Conservation (phyloP, 2,888 invertebrate genomes). For the Lasioglossum morio region DNA sequence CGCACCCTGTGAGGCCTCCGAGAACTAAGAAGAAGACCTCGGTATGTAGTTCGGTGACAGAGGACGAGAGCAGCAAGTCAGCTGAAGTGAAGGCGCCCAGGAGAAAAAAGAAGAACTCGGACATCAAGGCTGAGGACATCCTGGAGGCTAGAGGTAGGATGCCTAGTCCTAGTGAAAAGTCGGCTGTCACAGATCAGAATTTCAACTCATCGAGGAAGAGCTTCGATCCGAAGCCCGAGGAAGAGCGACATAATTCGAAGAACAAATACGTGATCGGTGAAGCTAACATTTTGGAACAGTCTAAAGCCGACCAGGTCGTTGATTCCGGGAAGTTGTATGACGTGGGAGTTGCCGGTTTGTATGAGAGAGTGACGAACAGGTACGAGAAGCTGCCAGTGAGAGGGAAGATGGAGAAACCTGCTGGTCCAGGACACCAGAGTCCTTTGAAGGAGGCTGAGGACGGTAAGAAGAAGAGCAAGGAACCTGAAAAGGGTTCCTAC, state of each 20-base stretch:
- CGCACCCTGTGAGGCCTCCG: conserved; percentile 89
- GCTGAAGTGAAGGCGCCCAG: conserved; percentile 82
- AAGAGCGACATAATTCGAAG: conserved; percentile 58
- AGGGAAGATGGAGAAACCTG: not conserved
- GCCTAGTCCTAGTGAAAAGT: conserved; percentile 20
- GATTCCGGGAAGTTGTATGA: conserved; percentile 50
- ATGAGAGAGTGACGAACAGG: conserved; percentile 66
- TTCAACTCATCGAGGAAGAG: conserved; percentile 7
- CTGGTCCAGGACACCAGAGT: conserved; percentile 1
- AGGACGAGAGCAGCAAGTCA: conserved; percentile 75
- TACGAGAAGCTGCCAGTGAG: conserved; percentile 69
- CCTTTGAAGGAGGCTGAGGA: conserved; percentile 38
- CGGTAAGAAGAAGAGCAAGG: conserved; percentile 39
- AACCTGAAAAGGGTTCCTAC: conserved; percentile 69
- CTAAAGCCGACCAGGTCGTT: conserved; percentile 31
- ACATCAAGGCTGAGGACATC: conserved; percentile 79
- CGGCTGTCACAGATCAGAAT: not conserved
- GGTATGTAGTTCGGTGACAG: conserved; percentile 81
- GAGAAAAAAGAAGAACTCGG: conserved; percentile 77
- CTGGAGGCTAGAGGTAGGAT: conserved; percentile 74
- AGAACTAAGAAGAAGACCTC: conserved; percentile 90
- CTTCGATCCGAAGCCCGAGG: conserved; percentile 34
- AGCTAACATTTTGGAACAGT: conserved; percentile 7
- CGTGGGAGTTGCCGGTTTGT: conserved; percentile 27
- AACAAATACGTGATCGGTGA: conserved; percentile 41